Conservation (phyloP, 2,888 invertebrate species). For the Meteorus colon region DNA sequence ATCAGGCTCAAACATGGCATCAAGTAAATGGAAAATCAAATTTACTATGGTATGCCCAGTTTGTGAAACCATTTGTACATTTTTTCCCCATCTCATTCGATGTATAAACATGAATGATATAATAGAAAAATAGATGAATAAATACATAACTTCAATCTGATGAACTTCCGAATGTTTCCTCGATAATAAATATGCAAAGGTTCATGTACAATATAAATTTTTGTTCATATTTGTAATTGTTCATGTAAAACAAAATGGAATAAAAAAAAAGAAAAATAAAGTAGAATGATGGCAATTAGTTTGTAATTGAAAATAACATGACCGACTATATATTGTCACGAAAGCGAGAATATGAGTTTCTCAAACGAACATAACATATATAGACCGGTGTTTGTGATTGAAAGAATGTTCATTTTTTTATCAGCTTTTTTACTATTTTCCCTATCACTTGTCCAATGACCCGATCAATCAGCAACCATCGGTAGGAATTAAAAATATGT, state of each 20-base stretch:
- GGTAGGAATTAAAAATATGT: slow-evolving; percentile 34
- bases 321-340: background rate
- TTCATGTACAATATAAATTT: too few species aligned
- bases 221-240: too few species aligned
- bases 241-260: too few species aligned
- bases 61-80: background rate
- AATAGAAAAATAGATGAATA: too few species aligned
- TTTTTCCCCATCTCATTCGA: background rate
- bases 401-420: background rate
- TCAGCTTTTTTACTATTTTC: background rate
- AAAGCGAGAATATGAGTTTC: background rate
- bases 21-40: slow-evolving; percentile 14
- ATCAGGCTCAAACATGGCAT: slow-evolving; percentile 17
- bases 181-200: too few species aligned
- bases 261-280: background rate
- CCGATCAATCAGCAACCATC: slow-evolving; percentile 30
- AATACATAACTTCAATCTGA: too few species aligned
- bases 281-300: background rate
- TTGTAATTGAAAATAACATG: background rate
- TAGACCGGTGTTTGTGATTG: background rate
- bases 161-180: too few species aligned
- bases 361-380: background rate
- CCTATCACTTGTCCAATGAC: slow-evolving; percentile 7
- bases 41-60: slow-evolving; percentile 32
- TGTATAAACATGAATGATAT: background rate